These are phyloP conservation scores for Tetanocera ferruginea DNA, from an alignment of 2,888 invertebrate genomes.

Conservation along the genomic window DNA sequence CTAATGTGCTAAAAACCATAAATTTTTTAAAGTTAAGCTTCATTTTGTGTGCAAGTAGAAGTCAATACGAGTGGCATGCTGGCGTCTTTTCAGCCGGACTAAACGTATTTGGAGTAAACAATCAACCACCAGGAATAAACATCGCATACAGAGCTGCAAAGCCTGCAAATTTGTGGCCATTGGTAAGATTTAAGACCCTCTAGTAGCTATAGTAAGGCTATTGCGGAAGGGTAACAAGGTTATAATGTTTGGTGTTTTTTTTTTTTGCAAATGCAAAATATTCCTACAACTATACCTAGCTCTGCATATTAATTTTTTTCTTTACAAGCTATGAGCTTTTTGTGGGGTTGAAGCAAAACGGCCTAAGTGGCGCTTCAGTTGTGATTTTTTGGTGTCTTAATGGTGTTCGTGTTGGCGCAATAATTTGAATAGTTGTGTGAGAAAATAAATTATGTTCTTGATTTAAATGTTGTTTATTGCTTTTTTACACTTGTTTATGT, in stretches of 20 bases:
- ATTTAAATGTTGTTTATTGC: background rate
- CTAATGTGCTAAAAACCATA: slow-evolving; percentile 55
- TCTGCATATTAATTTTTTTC: too few species aligned
- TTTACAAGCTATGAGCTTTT: background rate
- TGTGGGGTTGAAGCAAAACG: background rate
- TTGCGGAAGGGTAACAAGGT: background rate
- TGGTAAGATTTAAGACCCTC: slow-evolving; percentile 5
- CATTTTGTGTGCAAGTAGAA: slow-evolving; percentile 39
- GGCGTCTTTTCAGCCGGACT: slow-evolving; percentile 22
- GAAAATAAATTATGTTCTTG: slow-evolving; percentile 32
- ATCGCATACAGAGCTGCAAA: slow-evolving; percentile 16
- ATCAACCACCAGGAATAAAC: slow-evolving; percentile 34
- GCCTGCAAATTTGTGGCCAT: slow-evolving; percentile 37
- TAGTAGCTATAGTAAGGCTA: background rate
- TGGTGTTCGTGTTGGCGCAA: slow-evolving; percentile 11
- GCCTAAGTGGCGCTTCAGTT: background rate
- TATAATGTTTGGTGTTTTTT: background rate
- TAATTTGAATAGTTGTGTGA: slow-evolving; percentile 39
- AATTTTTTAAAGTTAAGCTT: slow-evolving; percentile 55
- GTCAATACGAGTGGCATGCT: slow-evolving; percentile 35
- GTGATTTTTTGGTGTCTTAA: slow-evolving; percentile 27
- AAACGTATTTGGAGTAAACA: background rate
- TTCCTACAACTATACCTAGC: too few species aligned
- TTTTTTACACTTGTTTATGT: background rate
- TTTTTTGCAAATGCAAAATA: background rate